Base-by-base conservation (phyloP, 2,888 invertebrate genomes). In the Sussaba pulchella region DNA sequence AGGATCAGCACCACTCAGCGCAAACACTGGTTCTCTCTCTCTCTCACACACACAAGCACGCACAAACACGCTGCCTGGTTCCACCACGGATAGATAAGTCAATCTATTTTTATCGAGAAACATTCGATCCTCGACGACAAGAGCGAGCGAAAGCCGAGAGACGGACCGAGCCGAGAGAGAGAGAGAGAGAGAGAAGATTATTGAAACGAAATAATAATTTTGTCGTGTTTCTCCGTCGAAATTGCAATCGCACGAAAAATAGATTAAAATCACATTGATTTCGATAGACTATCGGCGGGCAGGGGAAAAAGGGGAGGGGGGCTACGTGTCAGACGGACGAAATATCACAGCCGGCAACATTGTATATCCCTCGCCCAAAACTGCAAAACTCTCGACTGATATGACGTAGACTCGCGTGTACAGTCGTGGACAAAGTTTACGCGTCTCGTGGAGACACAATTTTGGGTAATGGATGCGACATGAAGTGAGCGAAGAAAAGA, bases 81-180 rank as follows among this genome's bases (percentile, higher is more conserved):
- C 57, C 26, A 26, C 47, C 21, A 43, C 41, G 82, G n/a, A n/a
- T n/a, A n/a, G n/a, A 84, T 84, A 83, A 84, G 81, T 74, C 78
- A 78, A 77, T 84, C 82, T 84, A 84, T 84, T 84, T 84, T 82
- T 84, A 82, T 82, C 81, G 64, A 81, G 57, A 78, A 61, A 76
- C 66, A 67, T 43, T 47, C 54, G 36, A 21, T 45, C 59, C 61
- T 43, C 61, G 5, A 14, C 61, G 41, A 21, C 21, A 19, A 39
- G 54, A 36, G 61, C 12, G 69, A 24, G 39, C 5, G 21, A 41
- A 21, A 14, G 36, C n/a, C 31, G 64, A 64, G 54, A n/a, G n/a
- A n/a, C n/a, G n/a, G 45, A 61, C 52, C 52, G 31, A 45, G 3
- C 2, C 39, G 59, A 66, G 43, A 17, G 39, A 45, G 67, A 63